Percentiles rank a stretch among this genome's conserved stretches.
phyloP scores from a whole-genome alignment of 2,797 vertebrate species.

The Rousettus madagascariensis region DNA sequence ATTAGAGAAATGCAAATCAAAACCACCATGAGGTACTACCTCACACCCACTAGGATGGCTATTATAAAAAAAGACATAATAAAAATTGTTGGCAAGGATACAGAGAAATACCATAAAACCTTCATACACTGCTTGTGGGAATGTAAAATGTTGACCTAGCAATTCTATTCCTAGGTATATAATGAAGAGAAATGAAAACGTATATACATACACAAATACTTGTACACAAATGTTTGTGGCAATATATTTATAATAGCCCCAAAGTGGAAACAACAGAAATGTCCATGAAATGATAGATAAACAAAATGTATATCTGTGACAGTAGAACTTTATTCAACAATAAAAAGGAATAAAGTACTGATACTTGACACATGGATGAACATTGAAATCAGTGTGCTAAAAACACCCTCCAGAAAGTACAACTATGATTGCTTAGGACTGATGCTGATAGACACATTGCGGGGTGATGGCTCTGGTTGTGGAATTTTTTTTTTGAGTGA shows the following conservation, averaged over 20 bases:
- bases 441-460: neutral
- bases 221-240: neutral
- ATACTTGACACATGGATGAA: neutral
- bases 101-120: neutral
- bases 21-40: neutral
- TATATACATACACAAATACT: neutral
- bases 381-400: neutral
- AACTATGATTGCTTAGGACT: neutral
- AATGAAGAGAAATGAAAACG: neutral
- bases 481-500: neutral
- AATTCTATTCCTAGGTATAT: neutral
- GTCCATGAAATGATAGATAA: neutral
- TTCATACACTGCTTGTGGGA: neutral
- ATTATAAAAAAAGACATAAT: neutral
- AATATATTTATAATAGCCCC: neutral
- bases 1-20: neutral
- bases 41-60: neutral
- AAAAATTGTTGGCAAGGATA: neutral
- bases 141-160: neutral
- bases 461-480: neutral
- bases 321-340: neutral
- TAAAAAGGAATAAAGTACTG: neutral
- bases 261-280: neutral
- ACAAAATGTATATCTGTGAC: neutral
- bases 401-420: neutral